A percentile compares a stretch with the other conserved stretches of the same genome.
Evolutionary conservation across 2,888 invertebrate species (phyloP).

Genomic region (Hemistola chrysoprasaria): DNA sequence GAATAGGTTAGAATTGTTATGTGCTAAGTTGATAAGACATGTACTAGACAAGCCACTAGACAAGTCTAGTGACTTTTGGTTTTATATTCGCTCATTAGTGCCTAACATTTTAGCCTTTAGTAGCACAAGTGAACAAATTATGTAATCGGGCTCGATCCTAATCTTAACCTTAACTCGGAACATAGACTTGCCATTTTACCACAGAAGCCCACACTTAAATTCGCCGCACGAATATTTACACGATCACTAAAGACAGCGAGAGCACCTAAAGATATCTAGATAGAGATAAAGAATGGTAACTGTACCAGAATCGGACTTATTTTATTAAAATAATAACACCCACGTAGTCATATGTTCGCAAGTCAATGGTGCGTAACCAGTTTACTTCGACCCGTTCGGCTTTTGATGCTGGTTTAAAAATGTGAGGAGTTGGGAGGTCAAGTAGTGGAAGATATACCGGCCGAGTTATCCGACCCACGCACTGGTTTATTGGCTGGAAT

Average conservation of each 20-base stretch:
- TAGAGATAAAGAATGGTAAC: constrained; percentile 28
- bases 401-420: constrained; percentile 25
- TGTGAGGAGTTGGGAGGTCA: constrained; percentile 42
- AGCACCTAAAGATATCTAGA: constrained; percentile 12
- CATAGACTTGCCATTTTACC: constrained; percentile 3
- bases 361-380: constrained; percentile 48
- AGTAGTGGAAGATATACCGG: constrained; percentile 41
- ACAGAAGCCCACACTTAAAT: constrained; percentile 12
- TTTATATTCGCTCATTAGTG: too few relatives aligned
- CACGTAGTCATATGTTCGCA: constrained; percentile 57
- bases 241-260: constrained; percentile 25
- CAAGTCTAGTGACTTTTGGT: too few relatives aligned
- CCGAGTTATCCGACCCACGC: constrained; percentile 65
- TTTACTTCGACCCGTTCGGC: constrained; percentile 8
- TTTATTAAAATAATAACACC: constrained; percentile 65
- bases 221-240: constrained; percentile 19
- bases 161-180: constrained; percentile 1
- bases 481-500: constrained; percentile 76
- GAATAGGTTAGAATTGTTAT: too few relatives aligned
- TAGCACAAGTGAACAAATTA: not conserved
- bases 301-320: constrained; percentile 43
- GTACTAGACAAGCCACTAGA: too few relatives aligned
- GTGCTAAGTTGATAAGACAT: too few relatives aligned
- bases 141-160: constrained; percentile 1
- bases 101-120: too few relatives aligned